These are phyloP conservation scores for Chironomus tentans DNA, from an alignment of 2,888 invertebrate genomes.

Conservation along the genomic window DNA sequence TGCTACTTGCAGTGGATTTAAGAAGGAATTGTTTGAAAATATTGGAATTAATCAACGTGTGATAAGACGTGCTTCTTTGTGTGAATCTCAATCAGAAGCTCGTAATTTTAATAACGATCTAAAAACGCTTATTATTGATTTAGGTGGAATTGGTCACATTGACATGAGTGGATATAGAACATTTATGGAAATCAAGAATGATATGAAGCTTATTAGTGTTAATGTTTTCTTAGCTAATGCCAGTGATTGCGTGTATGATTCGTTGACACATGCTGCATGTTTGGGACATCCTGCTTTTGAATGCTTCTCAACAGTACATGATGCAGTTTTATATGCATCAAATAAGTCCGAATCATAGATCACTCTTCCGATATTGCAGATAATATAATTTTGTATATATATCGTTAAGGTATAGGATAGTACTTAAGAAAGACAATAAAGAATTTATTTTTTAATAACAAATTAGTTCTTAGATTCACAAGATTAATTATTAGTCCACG, in stretches of 20 bases:
- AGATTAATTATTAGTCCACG: too few relatives aligned
- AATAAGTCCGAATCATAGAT: too few relatives aligned
- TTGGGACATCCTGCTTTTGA: slow-evolving; percentile 41
- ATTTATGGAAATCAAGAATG: slow-evolving; percentile 46
- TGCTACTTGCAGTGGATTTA: slow-evolving; percentile 51
- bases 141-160: slow-evolving; percentile 52
- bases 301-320: slow-evolving; percentile 54
- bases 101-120: slow-evolving; percentile 30
- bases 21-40: slow-evolving; percentile 45
- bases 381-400: too few relatives aligned
- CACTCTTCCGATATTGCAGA: too few relatives aligned
- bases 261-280: slow-evolving; percentile 34
- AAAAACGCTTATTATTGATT: slow-evolving; percentile 47
- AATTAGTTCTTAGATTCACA: too few relatives aligned
- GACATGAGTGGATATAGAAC: slow-evolving; percentile 55
- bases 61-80: slow-evolving; percentile 31
- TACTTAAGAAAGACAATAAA: too few relatives aligned
- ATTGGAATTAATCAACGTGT: slow-evolving; percentile 45
- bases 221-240: slow-evolving; percentile 48
- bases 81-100: slow-evolving; percentile 1
- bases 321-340: slow-evolving; percentile 46
- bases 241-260: slow-evolving; percentile 43
- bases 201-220: slow-evolving; percentile 46
- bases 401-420: too few relatives aligned
- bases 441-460: too few relatives aligned